A percentile compares a stretch with the other conserved stretches of the same genome.
These are phyloP conservation scores for Clanis bilineata DNA, from an alignment of 2,888 invertebrate species.

Conservation along the genomic window DNA sequence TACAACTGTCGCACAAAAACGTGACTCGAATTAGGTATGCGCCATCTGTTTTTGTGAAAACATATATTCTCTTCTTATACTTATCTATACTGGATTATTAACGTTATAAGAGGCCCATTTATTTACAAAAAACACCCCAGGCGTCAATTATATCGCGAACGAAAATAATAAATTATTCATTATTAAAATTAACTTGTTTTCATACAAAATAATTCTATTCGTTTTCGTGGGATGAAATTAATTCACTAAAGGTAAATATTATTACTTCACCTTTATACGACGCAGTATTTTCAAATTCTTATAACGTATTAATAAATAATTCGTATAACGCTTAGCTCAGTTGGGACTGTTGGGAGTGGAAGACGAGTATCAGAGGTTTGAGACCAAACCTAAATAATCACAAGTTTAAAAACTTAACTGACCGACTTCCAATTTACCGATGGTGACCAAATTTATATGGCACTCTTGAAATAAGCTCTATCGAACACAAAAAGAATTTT, in stretches of 20 bases:
- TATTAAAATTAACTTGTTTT: constrained; percentile 3
- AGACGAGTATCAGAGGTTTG: too few relatives aligned
- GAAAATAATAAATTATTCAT: constrained; percentile 10
- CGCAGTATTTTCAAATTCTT: not conserved
- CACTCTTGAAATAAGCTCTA: too few relatives aligned
- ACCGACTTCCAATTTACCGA: too few relatives aligned
- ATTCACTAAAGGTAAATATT: not conserved
- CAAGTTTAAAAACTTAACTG: too few relatives aligned
- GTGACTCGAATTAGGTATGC: not conserved
- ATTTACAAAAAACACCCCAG: not conserved
- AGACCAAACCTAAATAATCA: too few relatives aligned
- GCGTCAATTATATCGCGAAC: not conserved
- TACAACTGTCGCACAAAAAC: not conserved
- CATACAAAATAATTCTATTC: constrained; percentile 3
- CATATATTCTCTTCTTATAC: not conserved
- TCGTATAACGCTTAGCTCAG: too few relatives aligned
- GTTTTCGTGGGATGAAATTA: not conserved
- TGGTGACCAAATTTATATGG: too few relatives aligned
- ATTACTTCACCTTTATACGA: not conserved
- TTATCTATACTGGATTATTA: not conserved
- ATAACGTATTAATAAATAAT: too few relatives aligned
- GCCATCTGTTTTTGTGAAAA: not conserved
- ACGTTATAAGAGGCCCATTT: not conserved
- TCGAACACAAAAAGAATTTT: too few relatives aligned
- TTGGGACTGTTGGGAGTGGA: too few relatives aligned